Evolutionary conservation across 2,113 vertebrate genomes (phyloP), one percentile per base, ranked within the genome.

Genomic region (Ctenodactylus gundi): DNA sequence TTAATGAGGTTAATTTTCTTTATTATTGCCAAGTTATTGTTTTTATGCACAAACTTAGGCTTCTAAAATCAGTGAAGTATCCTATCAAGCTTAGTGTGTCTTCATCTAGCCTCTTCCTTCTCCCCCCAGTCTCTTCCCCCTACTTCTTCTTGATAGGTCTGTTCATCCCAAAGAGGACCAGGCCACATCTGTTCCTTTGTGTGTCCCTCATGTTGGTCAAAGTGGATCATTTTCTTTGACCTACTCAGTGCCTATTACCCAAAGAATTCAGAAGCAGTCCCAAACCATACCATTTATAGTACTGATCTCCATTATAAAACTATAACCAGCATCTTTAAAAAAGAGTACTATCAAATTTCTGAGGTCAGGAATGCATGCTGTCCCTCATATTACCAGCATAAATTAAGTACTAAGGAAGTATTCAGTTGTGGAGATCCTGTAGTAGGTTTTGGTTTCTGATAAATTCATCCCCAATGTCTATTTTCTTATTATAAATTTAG

Each of bases 1-100:
- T 72, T 75, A 88, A 68, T 72, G 68, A 93, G 70, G 36, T 75
- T 65, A 29, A 73, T 18, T 62, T 64, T 73, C 14, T 55, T 73
- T 81, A 87, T 67, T 78, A 4, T 82, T 91, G 80, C 62, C 57
- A 85, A 46, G 44, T 41, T 70, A 58, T n/a, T 53, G 7, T 46
- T 72, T 93, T 64, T 81, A 57, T 12, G 31, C 18, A 17, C 39
- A 87, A 75, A 90, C 51, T 70, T 77, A 25, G 39, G n/a, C 65
- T 83, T 72, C 64, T 68, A 57, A 88, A 49, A 23, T 34, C 1
- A 41, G 41, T 15, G 9, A 36, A 46, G 46, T 14, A 17, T 31
- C 81, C 53, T 7, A 21, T 23, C 3, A 36, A 20, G 8, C 34
- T 44, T 23, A 21, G 25, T 1, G 5, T 29, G 55, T 53, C 46